Conservation (phyloP, 1,140 invertebrate genomes). For the Antheraea mylitta region DNA sequence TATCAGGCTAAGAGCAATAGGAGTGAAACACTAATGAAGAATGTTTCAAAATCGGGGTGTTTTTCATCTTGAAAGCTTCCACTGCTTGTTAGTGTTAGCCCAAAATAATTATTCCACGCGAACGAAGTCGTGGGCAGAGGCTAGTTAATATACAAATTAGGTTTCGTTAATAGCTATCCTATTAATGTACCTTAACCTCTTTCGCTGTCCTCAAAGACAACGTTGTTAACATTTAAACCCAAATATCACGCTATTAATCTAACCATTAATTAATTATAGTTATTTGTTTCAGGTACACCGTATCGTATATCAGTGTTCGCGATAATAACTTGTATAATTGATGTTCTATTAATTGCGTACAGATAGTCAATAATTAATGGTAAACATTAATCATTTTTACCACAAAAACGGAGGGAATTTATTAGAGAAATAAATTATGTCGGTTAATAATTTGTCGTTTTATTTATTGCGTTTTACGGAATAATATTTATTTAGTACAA, state of each 20-base stretch:
- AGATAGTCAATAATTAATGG: slow-evolving; percentile 22
- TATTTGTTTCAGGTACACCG: slow-evolving; percentile 34
- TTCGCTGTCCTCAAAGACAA: not conserved
- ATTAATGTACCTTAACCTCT: too few relatives aligned
- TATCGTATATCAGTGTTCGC: slow-evolving; percentile 20
- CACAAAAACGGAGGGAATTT: slow-evolving; percentile 18
- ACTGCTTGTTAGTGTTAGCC: too few relatives aligned
- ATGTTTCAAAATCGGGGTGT: too few relatives aligned
- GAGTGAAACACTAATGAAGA: too few relatives aligned
- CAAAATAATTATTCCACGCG: too few relatives aligned
- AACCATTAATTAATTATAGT: not conserved
- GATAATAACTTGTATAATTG: slow-evolving; percentile 20
- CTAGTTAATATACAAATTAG: too few relatives aligned
- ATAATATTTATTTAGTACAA: not conserved
- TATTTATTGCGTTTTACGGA: slow-evolving; percentile 9
- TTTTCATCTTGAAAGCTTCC: too few relatives aligned
- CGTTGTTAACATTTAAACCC: not conserved
- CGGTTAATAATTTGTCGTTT: slow-evolving; percentile 37
- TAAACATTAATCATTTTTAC: slow-evolving; percentile 17
- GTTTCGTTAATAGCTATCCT: too few relatives aligned
- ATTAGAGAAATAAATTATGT: slow-evolving; percentile 41
- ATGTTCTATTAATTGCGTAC: slow-evolving; percentile 26
- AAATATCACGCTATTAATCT: not conserved
- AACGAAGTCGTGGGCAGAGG: too few relatives aligned
- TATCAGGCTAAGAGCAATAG: too few relatives aligned